phyloP scores from a whole-genome alignment of 2,888 invertebrate genomes.

The Lamellibrachia columna region DNA sequence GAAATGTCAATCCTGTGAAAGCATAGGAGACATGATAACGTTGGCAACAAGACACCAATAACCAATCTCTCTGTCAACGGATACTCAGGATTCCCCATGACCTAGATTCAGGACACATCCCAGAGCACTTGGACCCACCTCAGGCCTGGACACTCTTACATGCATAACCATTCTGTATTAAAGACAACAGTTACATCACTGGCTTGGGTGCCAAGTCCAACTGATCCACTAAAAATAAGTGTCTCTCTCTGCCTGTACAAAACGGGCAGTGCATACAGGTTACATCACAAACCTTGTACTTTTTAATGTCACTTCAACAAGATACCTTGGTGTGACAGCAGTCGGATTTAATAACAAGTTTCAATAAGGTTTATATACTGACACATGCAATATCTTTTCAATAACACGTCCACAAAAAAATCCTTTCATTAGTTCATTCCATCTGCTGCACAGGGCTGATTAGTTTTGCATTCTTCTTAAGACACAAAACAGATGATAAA shows the following conservation, averaged over 20 bases:
- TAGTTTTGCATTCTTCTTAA: no score
- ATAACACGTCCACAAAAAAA: no score
- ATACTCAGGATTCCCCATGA: neutral
- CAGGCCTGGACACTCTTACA: neutral
- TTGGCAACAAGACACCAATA: neutral
- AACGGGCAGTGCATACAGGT: neutral
- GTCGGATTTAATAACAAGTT: no score
- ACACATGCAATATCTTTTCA: no score
- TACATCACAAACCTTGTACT: neutral
- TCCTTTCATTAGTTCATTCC: no score
- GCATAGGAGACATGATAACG: neutral
- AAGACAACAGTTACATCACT: neutral
- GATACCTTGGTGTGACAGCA: no score
- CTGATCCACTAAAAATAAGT: neutral
- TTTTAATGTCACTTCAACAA: neutral
- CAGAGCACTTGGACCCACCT: neutral
- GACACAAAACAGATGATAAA: no score
- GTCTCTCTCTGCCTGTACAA: neutral
- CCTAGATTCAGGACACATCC: neutral
- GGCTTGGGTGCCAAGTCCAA: neutral
- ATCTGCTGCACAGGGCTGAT: no score
- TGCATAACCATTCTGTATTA: neutral
- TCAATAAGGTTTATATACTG: no score
- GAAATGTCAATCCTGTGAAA: neutral
- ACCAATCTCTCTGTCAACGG: neutral